Evolutionary conservation across 1,140 invertebrate species (phyloP).

Genomic region (Lasioglossum albipes): DNA sequence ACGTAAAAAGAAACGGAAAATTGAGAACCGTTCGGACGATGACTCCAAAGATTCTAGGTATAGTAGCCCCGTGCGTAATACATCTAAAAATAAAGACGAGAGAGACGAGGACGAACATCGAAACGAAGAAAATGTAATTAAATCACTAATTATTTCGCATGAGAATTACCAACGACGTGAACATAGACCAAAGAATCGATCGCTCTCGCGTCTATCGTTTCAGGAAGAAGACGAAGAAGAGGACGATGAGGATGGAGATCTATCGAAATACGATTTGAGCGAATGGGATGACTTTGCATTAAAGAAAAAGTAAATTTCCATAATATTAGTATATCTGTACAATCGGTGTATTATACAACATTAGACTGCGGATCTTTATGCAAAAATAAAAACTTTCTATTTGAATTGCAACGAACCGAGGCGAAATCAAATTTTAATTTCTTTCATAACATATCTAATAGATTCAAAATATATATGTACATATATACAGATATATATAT

Average conservation of each 20-base stretch:
- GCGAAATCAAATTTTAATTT: too few species aligned
- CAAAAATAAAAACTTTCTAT: too few species aligned
- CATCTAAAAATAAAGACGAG: constrained; percentile 76
- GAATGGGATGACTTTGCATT: constrained; percentile 84
- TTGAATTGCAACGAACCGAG: too few species aligned
- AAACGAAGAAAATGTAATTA: constrained; percentile 53
- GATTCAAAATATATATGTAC: too few species aligned
- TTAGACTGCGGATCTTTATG: constrained; percentile 1
- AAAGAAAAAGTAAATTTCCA: constrained; percentile 72
- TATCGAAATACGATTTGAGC: constrained; percentile 91
- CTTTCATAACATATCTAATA: too few species aligned
- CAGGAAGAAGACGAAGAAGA: constrained; percentile 77
- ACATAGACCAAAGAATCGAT: neutral
- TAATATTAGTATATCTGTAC: neutral
- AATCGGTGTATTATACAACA: constrained; percentile 27
- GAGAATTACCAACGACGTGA: neutral
- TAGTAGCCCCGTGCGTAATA: constrained; percentile 71
- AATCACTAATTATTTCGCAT: neutral
- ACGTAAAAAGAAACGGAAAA: constrained; percentile 87
- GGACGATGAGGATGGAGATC: constrained; percentile 86
- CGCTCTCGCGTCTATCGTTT: constrained; percentile 8
- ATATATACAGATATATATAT: too few species aligned
- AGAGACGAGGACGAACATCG: constrained; percentile 41
- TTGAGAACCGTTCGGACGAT: constrained; percentile 77
- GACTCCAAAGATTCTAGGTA: constrained; percentile 76